Evolutionary conservation across 1,140 invertebrate species (phyloP).

Genomic region (Polypedilum vanderplanki): DNA sequence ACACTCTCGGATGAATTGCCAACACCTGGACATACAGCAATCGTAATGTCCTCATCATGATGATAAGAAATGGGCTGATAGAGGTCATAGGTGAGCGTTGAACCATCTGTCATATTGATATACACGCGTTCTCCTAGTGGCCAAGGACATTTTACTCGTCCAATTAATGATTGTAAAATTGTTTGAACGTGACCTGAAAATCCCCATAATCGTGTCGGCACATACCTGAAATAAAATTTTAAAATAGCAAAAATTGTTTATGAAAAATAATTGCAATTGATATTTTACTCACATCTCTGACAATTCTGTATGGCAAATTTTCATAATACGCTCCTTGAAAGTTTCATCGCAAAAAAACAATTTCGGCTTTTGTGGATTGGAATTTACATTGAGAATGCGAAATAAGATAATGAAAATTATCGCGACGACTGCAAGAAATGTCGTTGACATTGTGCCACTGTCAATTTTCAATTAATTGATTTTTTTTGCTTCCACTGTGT

Average conservation of each 20-base stretch:
- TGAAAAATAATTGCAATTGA: background rate
- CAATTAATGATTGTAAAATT: constrained; percentile 81
- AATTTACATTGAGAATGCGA: constrained; percentile 74
- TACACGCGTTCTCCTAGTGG: constrained; percentile 73
- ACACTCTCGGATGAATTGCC: constrained; percentile 88
- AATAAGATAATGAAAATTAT: constrained; percentile 73
- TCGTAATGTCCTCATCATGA: constrained; percentile 78
- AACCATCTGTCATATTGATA: constrained; percentile 66
- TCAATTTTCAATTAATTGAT: too few relatives aligned
- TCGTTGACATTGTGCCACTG: constrained; percentile 48
- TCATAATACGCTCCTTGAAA: constrained; percentile 67
- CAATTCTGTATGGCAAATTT: constrained; percentile 62
- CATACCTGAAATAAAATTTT: constrained; percentile 64
- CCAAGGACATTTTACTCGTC: constrained; percentile 76
- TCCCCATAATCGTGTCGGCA: constrained; percentile 86
- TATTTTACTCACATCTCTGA: constrained; percentile 66
- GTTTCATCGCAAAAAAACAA: constrained; percentile 66
- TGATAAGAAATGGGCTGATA: constrained; percentile 68
- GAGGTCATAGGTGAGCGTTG: constrained; percentile 85
- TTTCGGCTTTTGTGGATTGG: constrained; percentile 62
- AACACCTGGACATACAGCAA: constrained; percentile 87
- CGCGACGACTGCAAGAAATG: constrained; percentile 63
- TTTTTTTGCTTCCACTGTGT: too few relatives aligned
- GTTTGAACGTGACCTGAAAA: constrained; percentile 91
- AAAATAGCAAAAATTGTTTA: constrained; percentile 22